Percentiles rank a stretch among this genome's conserved stretches.
Conservation (phyloP, 2,113 vertebrate species). For the Megalops atlanticus region DNA sequence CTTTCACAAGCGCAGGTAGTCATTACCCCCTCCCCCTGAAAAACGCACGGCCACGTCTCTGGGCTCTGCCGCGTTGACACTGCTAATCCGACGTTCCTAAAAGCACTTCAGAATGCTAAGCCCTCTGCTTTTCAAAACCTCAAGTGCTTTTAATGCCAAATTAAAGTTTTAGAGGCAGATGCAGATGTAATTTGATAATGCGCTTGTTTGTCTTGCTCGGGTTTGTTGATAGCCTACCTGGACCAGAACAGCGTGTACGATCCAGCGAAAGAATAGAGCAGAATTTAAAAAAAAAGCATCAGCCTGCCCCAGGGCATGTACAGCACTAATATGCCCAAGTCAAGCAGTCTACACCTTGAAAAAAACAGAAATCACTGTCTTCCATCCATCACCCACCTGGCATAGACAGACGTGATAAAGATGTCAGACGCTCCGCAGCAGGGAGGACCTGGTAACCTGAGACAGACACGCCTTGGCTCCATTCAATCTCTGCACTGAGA, state of each 20-base stretch:
- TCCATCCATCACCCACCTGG: not conserved
- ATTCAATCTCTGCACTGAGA: not conserved
- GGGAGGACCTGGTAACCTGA: constrained; percentile 8
- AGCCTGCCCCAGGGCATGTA: not conserved
- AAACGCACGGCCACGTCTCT: constrained; percentile 39
- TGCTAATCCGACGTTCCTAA: constrained; percentile 49
- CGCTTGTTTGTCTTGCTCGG: constrained; percentile 19
- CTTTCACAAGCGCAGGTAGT: constrained; percentile 68
- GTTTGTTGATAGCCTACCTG: not conserved
- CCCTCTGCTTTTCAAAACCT: constrained; percentile 34
- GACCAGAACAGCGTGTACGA: constrained; percentile 18
- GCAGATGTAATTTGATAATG: constrained; percentile 45
- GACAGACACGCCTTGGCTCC: not conserved
- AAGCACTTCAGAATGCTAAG: constrained; percentile 50
- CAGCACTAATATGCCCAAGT: not conserved
- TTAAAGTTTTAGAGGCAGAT: constrained; percentile 46
- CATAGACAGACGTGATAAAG: not conserved
- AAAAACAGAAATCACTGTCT: not conserved
- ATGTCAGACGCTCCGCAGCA: not conserved
- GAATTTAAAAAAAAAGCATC: not conserved
- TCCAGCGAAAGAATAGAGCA: constrained; percentile 9
- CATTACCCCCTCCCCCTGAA: constrained; percentile 58
- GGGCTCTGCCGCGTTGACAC: constrained; percentile 54
- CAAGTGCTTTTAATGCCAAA: constrained; percentile 51
- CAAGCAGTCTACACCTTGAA: not conserved